Base-by-base conservation (phyloP, 2,797 vertebrate genomes). In the Ataeniobius toweri region DNA sequence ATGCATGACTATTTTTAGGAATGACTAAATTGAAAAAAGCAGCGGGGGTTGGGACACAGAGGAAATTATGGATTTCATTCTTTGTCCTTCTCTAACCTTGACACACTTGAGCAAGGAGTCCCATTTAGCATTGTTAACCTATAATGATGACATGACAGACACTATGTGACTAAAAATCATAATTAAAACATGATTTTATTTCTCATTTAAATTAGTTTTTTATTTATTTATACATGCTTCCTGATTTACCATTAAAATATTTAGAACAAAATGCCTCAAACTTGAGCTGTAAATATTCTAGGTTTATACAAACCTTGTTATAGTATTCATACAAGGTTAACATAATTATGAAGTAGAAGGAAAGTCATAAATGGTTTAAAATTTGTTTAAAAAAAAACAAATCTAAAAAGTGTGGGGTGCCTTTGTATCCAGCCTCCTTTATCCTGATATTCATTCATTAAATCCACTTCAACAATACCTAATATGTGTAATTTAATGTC, bases 21-120 rank as follows among this genome's bases (percentile, higher is more conserved):
- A 88, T 90, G 91, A 91, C 91, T 92, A 94, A 91, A 94, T 95
- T 95, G 91, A 90, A 93, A 91, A 88, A 36, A 82, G 74, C 83
- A 65, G 78, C 74, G 12, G 82, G 81, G 80, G 80, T 67, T 3
- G 73, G 39, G 71, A 67, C 80, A 76, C 74, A 76, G 67, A 89
- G 91, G 85, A 85, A 89, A 90, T 82, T 83, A 93, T 91, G 86
- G 91, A 91, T 93, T 82, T 73, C 80, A 81, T 39, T 76, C 77
- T 76, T 79, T 91, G 89, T 92, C 90, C 87, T 93, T 86, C 87
- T 79, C 56, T 89, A 83, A 93, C 89, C 90, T 92, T 94, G 88
- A 91, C 91, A 89, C 84, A 85, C 65, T 91, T 93, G n/a, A 69
- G 73, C 59, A 61, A 71, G 72, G 86, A 82, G 56, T 80, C 48